Conservation (phyloP, 64 coral and sea anemone genomes). For the Actinia tenebrosa region DNA sequence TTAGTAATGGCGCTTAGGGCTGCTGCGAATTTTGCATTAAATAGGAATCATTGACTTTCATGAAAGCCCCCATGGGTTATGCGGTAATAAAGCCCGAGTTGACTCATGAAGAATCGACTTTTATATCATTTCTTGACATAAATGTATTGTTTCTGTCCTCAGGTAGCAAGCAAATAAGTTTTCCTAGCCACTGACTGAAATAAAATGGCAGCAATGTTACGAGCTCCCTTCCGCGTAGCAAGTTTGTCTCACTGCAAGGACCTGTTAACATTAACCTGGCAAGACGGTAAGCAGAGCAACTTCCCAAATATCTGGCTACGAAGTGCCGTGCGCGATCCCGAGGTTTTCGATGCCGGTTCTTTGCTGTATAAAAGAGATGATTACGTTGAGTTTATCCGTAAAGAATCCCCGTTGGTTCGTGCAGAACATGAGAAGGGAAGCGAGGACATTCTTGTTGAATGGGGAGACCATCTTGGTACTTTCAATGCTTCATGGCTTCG, state of each 20-base stretch:
- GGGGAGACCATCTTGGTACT: constrained; percentile 39
- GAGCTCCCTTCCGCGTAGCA: not conserved
- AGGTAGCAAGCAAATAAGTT: too few species aligned
- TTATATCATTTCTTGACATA: too few species aligned
- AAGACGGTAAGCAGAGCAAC: not conserved
- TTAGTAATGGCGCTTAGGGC: too few species aligned
- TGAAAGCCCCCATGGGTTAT: too few species aligned
- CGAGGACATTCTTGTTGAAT: constrained; percentile 31
- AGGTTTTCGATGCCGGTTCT: not conserved
- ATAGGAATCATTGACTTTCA: too few species aligned
- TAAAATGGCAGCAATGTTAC: too few species aligned
- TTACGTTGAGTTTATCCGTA: not conserved
- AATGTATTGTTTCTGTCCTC: too few species aligned
- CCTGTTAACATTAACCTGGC: constrained; percentile 1
- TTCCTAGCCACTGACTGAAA: too few species aligned
- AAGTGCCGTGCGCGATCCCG: not conserved
- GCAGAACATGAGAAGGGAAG: not conserved
- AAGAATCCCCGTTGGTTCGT: not conserved
- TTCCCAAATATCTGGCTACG: constrained; percentile 18
- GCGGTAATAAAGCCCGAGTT: too few species aligned
- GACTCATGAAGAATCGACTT: too few species aligned
- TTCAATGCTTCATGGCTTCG: constrained; percentile 52
- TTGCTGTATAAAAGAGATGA: too few species aligned
- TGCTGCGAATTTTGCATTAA: too few species aligned
- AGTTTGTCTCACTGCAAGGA: constrained; percentile 6